Evolutionary conservation across 1,140 invertebrate genomes (phyloP).

Genomic region (silkworm (Bombyx mori)): DNA sequence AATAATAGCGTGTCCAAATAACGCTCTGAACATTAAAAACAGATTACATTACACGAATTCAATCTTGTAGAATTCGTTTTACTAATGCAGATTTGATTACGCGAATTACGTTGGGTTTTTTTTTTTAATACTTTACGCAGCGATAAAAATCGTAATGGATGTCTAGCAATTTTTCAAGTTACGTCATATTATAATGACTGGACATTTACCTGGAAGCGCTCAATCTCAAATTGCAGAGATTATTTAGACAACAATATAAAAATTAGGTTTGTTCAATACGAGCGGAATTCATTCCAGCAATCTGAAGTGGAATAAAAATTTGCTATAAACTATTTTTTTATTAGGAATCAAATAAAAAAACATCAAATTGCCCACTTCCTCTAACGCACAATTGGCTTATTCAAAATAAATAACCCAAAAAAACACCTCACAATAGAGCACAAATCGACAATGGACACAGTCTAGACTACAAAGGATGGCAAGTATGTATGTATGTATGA

Average conservation of each 20-base stretch:
- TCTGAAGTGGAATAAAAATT: not conserved
- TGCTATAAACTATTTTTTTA: conserved; percentile 13
- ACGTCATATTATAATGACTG: conserved; percentile 34
- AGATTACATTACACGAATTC: conserved; percentile 3
- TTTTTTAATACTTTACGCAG: conserved; percentile 26
- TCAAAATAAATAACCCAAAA: conserved; percentile 32
- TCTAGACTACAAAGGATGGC: too few species aligned
- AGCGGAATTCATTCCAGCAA: too few species aligned
- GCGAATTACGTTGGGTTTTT: conserved; percentile 29
- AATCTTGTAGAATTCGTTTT: conserved; percentile 24
- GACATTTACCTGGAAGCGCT: conserved; percentile 15
- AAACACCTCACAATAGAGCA: conserved; percentile 41
- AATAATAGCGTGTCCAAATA: conserved; percentile 36
- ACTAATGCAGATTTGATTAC: conserved; percentile 65
- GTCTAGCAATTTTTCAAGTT: conserved; percentile 24
- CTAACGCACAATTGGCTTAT: conserved; percentile 39
- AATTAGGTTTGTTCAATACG: too few species aligned
- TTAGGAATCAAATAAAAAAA: conserved; percentile 10
- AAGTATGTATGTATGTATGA: too few species aligned
- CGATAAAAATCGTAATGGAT: conserved; percentile 5
- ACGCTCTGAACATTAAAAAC: conserved; percentile 27
- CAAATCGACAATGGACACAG: conserved; percentile 2
- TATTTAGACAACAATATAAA: too few species aligned
- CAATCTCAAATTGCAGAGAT: too few species aligned
- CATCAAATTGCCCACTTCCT: not conserved